Evolutionary conservation across 2,888 invertebrate species (phyloP), one percentile per base, ranked within the genome.

Genomic region (Acheta domesticus): DNA sequence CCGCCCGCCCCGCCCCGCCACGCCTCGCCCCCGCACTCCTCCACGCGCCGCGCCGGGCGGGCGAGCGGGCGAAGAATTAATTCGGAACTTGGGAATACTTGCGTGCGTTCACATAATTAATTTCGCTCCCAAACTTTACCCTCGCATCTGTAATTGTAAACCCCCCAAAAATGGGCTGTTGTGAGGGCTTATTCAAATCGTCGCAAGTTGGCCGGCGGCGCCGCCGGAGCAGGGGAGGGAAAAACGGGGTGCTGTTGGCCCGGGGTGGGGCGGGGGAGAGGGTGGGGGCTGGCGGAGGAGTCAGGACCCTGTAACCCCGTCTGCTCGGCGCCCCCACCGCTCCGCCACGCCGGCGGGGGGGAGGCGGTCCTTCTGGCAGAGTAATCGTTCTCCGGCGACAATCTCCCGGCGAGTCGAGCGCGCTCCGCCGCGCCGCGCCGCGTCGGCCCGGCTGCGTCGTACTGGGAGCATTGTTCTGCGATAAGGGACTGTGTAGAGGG

Each of bases 21-120:
- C 19, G 12, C 19, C 50, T 3, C 19, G 14, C 14, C n/a, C 62
- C n/a, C 8, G n/a, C n/a, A 12, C n/a, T n/a, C n/a, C 14, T 4
- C 62, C 62, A 14, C 5, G 36, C 36, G 36, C 36, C 8, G 36
- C 36, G 36, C 36, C 36, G 36, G 36, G 8, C 36, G 36, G 4
- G 23, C 23, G 23, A 5, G 62, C n/a, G 62, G 62, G 62, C 62
- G 62, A 62, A 62, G 62, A 62, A 62, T 62, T 62, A 62, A 62
- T 62, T 14, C 16, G 62, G 62, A 62, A 62, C 62, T 62, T 62
- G 62, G 62, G 62, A 62, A 16, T 62, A 62, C 62, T 62, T 62
- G 62, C 62, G 62, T 62, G 62, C 62, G 62, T 62, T 62, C 62
- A 62, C 62, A 62, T 62, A 62, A 62, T 62, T 62, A 62, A 62